Percentiles rank a stretch among this genome's conserved stretches.
Conservation (phyloP, 2,888 invertebrate genomes). For the Ophonus ardosiacus region DNA sequence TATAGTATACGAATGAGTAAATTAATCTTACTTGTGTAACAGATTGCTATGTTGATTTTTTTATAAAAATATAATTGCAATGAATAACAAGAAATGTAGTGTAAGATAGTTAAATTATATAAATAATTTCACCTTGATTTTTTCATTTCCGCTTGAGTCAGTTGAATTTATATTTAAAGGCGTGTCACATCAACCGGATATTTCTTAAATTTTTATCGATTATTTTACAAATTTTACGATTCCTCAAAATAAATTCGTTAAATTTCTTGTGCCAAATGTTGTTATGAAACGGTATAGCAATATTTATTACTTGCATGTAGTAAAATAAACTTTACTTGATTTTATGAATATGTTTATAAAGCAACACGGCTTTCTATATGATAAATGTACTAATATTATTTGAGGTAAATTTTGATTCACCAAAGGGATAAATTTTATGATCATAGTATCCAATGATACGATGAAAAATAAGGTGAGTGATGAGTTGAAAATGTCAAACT, state of each 20-base stretch:
- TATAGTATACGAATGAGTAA: too few relatives aligned
- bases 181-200: conserved; percentile 25
- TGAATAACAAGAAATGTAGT: background rate
- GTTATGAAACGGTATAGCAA: background rate
- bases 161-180: conserved; percentile 28
- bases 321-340: background rate
- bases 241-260: conserved; percentile 4
- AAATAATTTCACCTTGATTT: conserved; percentile 32
- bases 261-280: background rate
- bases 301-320: background rate
- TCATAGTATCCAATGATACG: too few relatives aligned
- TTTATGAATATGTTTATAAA: too few relatives aligned
- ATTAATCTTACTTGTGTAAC: too few relatives aligned
- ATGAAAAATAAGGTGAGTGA: too few relatives aligned
- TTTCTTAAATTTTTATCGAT: conserved; percentile 18
- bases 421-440: too few relatives aligned
- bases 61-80: too few relatives aligned
- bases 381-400: too few relatives aligned
- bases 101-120: background rate
- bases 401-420: too few relatives aligned
- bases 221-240: background rate
- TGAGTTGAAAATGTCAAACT: too few relatives aligned
- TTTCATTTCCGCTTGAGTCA: conserved; percentile 45
- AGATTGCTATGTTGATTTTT: too few relatives aligned
- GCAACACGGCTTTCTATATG: too few relatives aligned